Conservation (phyloP, 1,140 invertebrate species). For the Temnothorax nylanderi region DNA sequence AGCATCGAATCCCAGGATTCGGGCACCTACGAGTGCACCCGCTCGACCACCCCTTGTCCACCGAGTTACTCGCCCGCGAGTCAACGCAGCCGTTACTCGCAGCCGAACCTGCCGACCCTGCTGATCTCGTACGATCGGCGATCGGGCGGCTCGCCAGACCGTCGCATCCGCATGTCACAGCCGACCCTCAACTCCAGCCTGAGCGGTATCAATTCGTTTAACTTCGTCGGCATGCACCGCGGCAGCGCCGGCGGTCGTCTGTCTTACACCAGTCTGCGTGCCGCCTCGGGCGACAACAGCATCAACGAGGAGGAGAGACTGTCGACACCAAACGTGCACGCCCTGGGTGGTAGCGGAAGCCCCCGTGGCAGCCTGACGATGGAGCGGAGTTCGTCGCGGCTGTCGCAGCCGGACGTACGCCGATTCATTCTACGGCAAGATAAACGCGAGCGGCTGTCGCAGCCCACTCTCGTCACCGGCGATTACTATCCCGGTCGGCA, state of each 20-base stretch:
- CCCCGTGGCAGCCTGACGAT: constrained; percentile 62
- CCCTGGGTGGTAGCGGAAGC: constrained; percentile 51
- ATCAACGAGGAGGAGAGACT: constrained; percentile 80
- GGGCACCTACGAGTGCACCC: constrained; percentile 73
- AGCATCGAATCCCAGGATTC: constrained; percentile 80
- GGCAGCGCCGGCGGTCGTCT: constrained; percentile 72
- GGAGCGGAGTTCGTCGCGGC: constrained; percentile 56
- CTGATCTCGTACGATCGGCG: constrained; percentile 76
- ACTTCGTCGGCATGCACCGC: constrained; percentile 69
- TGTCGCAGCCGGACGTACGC: constrained; percentile 72
- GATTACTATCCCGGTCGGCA: constrained; percentile 81
- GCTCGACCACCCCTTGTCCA: constrained; percentile 74
- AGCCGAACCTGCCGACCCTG: constrained; percentile 81
- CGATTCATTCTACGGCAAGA: constrained; percentile 67
- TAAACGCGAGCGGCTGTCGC: constrained; percentile 80
- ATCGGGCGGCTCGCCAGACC: constrained; percentile 75
- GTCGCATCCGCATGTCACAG: constrained; percentile 82
- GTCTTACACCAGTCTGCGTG: constrained; percentile 78
- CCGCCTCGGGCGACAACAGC: constrained; percentile 76
- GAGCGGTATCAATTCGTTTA: constrained; percentile 74
- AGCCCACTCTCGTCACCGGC: constrained; percentile 81
- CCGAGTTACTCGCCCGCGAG: constrained; percentile 80
- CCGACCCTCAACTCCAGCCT: constrained; percentile 80
- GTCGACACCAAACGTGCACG: constrained; percentile 75
- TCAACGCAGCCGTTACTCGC: constrained; percentile 81